Conservation (phyloP, 2,888 invertebrate genomes). For the Ophioninae sp. region DNA sequence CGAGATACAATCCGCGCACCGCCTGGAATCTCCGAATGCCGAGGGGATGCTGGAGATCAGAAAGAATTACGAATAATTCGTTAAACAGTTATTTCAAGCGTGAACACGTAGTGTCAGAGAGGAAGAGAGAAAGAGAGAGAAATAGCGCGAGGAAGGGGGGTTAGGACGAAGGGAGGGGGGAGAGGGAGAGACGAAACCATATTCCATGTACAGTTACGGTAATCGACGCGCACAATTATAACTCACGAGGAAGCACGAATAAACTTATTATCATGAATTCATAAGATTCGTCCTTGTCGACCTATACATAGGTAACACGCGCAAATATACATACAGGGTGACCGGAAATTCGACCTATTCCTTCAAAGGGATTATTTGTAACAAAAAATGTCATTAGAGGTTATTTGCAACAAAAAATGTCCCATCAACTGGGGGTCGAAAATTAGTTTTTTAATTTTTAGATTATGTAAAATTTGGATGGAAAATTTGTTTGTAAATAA, state of each 20-base stretch:
- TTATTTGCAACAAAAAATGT: too few species aligned
- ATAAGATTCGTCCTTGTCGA: constrained; percentile 60
- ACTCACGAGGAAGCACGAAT: constrained; percentile 40
- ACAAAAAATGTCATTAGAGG: too few species aligned
- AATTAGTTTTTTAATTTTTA: too few species aligned
- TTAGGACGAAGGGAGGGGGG: not conserved
- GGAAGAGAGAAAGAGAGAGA: not conserved
- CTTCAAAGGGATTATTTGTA: too few species aligned
- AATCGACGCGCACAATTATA: constrained; percentile 59
- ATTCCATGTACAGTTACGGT: constrained; percentile 58
- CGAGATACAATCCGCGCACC: constrained; percentile 40
- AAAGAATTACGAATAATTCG: constrained; percentile 57
- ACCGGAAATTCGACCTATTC: too few species aligned
- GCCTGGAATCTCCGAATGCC: constrained; percentile 27
- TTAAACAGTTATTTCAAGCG: constrained; percentile 57
- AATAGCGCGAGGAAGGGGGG: not conserved
- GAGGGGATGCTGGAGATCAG: constrained; percentile 37
- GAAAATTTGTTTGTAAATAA: too few species aligned
- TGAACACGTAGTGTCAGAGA: constrained; percentile 32
- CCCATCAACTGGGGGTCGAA: too few species aligned
- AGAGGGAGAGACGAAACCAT: constrained; percentile 12
- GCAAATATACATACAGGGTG: constrained; percentile 7
- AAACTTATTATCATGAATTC: constrained; percentile 59
- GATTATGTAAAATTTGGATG: too few species aligned
- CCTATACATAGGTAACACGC: constrained; percentile 12